Percentiles rank a stretch among this genome's conserved stretches.
Evolutionary conservation across 2,797 vertebrate species (phyloP).

Genomic region (Iguana delicatissima): DNA sequence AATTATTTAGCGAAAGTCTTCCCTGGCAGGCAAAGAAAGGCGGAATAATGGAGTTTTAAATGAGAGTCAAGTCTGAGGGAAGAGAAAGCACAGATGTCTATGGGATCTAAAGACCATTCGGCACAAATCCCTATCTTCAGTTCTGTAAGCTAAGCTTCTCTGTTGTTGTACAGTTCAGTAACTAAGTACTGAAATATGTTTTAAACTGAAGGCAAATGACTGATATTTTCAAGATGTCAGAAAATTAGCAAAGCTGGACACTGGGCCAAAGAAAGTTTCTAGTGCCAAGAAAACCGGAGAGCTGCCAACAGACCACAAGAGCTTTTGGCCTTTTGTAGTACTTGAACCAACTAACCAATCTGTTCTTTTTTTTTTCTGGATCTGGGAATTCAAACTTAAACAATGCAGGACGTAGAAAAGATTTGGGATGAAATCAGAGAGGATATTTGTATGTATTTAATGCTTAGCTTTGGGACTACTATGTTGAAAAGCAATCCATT

Average conservation of each 20-base stretch:
- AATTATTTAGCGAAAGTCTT: not conserved
- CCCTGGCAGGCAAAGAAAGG: conserved; percentile 10
- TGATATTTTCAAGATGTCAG: conserved; percentile 46
- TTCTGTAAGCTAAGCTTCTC: conserved; percentile 17
- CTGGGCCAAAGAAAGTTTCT: conserved; percentile 1
- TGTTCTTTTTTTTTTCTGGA: not conserved
- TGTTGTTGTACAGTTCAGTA: not conserved
- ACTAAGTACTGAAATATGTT: conserved; percentile 27
- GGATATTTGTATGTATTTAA: conserved; percentile 18
- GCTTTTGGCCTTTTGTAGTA: conserved; percentile 12
- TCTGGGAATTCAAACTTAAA: not conserved
- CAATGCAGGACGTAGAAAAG: not conserved
- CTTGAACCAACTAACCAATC: conserved; percentile 9
- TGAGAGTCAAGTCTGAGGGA: not conserved
- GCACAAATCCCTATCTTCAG: conserved; percentile 10
- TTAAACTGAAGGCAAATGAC: conserved; percentile 3
- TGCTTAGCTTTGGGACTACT: conserved; percentile 6
- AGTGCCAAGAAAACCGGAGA: conserved; percentile 3
- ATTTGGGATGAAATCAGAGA: conserved; percentile 28
- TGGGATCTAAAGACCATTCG: not conserved
- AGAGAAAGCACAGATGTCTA: conserved; percentile 1
- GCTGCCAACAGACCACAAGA: conserved; percentile 15
- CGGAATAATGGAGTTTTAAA: not conserved
- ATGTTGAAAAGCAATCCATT: conserved; percentile 26
- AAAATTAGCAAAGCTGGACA: conserved; percentile 18